Evolutionary conservation across 35 echinoderm and acorn worm genomes (phyloP).

Genomic region (Strongylocentrotus purpuratus): DNA sequence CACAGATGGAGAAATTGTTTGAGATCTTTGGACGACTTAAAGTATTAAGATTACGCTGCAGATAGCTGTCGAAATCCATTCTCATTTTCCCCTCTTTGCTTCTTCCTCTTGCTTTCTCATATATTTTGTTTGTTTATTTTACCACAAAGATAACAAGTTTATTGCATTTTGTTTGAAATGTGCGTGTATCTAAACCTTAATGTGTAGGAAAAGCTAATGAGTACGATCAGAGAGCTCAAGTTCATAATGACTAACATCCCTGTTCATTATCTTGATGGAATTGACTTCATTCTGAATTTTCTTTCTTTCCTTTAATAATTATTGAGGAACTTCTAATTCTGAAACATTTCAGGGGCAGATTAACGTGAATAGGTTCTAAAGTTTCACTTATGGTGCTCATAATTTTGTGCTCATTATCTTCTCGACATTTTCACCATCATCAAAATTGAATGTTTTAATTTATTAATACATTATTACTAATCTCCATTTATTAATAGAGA

Average conservation of each 20-base stretch:
- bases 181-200: not conserved
- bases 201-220: not conserved
- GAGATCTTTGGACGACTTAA: constrained; percentile 17
- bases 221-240: not conserved
- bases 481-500: not conserved
- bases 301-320: no score
- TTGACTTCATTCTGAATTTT: no score
- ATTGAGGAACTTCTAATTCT: no score
- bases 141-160: not conserved
- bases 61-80: not conserved
- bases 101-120: not conserved
- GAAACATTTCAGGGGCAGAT: no score
- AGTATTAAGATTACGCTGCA: not conserved
- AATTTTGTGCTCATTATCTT: no score
- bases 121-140: not conserved
- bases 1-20: constrained; percentile 11
- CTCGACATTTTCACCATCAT: no score
- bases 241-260: not conserved
- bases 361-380: no score
- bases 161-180: not conserved
- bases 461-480: not conserved
- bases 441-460: no score
- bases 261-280: no score
- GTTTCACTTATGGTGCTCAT: no score
- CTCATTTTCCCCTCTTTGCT: not conserved